phyloP scores from a whole-genome alignment of 2,113 vertebrate species.

The Thinocorus orbignyianus region DNA sequence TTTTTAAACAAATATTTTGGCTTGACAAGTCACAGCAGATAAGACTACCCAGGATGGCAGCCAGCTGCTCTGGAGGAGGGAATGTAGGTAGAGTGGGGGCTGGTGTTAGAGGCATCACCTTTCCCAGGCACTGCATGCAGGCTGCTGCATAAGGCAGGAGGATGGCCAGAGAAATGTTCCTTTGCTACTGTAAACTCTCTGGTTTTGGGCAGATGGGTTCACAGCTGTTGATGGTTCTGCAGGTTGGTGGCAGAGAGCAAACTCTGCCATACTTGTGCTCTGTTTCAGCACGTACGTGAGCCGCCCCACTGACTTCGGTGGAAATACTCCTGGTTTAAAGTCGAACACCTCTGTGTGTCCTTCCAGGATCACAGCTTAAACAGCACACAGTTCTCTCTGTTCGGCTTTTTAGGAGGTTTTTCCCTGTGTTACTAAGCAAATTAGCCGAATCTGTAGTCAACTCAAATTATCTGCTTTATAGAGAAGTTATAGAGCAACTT shows the following conservation, averaged over 20 bases:
- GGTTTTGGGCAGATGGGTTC: background rate
- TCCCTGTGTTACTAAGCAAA: background rate
- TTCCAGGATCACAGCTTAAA: background rate
- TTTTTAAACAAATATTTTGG: conserved; percentile 66
- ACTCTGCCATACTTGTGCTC: background rate
- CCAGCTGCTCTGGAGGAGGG: conserved; percentile 33
- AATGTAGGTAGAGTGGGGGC: background rate
- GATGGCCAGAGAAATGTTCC: accelerated
- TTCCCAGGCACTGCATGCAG: background rate
- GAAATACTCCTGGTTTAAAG: accelerated
- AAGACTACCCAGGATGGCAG: conserved; percentile 51
- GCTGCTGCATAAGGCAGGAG: background rate
- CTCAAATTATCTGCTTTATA: background rate
- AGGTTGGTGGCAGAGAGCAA: background rate
- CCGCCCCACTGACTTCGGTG: accelerated
- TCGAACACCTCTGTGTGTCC: background rate
- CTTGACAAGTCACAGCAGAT: conserved; percentile 58
- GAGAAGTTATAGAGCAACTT: background rate
- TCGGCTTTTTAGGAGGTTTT: background rate
- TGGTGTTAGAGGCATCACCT: background rate
- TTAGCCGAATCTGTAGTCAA: background rate
- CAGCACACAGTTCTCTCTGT: background rate
- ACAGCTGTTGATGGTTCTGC: background rate
- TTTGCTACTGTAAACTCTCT: background rate
- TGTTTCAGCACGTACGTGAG: accelerated